Evolutionary conservation across 2,113 vertebrate species (phyloP), one percentile per base, ranked within the genome.

Genomic region (Tretioscincus oriximinensis): DNA sequence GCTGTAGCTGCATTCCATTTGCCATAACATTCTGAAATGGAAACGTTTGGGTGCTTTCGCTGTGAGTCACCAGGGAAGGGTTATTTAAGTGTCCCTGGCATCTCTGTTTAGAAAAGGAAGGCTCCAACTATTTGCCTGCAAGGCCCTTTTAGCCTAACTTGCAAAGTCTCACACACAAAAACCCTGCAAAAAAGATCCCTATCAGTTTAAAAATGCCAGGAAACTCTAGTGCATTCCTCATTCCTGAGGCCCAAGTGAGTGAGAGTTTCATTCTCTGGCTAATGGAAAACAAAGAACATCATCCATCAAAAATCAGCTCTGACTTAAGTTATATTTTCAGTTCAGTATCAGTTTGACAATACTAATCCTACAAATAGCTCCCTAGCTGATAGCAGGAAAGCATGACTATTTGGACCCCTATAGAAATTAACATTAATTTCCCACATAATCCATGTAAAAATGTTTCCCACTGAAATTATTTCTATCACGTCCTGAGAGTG

Each of bases 41-140:
- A 75, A 75, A 11, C 24, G 31, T 16, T 66, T 21, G 47, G n/a
- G n/a, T 76, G 73, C 66, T 68, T 82, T 82, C 26, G 66, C 54
- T 73, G 18, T 82, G 73, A 82, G 54, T 76, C 80, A 82, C 67
- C 21, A 14, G 74, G 80, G 80, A 76, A 54, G 28, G 35, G 66
- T 69, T 67, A n/a, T 70, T 12, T 47, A 41, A 60, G 16, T 47
- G 35, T 18, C 73, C 31, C n/a, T 28, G 51, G 31, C 64, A 75
- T 75, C 63, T 66, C 64, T 81, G 45, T 58, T 60, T 12, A 75
- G 78, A 73, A 61, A 66, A 22, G 24, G 9, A 54, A 51, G 18
- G 11, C 64, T 69, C 12, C 7, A 18, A 6, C 16, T 35, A 68
- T 20, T 66, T 68, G 67, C 31, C 7, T 79, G 63, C 31, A 49